These are phyloP conservation scores for Dermatemys mawii DNA, from an alignment of 2,113 vertebrate species.

Conservation along the genomic window DNA sequence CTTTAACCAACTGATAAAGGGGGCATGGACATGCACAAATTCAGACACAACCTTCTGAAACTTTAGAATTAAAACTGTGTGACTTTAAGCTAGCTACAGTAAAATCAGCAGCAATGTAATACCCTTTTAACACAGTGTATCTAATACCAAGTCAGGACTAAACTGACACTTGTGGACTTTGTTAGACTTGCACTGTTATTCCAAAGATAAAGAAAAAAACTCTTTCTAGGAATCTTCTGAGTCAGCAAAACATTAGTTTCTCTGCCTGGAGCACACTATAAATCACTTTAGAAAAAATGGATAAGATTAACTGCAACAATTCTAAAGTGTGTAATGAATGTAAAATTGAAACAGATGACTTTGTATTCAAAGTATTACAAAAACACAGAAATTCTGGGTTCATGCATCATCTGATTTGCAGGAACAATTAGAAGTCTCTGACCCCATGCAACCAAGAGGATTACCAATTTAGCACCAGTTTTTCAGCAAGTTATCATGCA, in stretches of 20 bases:
- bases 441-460: neutral
- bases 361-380: too few relatives aligned
- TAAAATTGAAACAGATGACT: neutral
- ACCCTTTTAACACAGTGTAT: neutral
- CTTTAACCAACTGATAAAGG: neutral
- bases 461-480: neutral
- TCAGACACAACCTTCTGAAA: neutral
- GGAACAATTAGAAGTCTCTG: neutral
- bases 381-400: neutral
- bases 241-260: neutral
- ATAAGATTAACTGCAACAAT: neutral
- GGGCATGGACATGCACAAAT: rapidly evolving
- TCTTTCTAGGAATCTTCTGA: neutral
- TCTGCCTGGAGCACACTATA: neutral
- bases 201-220: neutral
- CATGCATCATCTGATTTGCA: neutral
- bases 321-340: constrained; percentile 3
- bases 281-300: neutral
- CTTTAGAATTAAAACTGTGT: neutral
- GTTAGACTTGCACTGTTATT: neutral
- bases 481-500: neutral
- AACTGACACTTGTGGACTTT: neutral
- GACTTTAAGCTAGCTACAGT: neutral
- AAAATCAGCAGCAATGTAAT: neutral
- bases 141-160: neutral